Evolutionary conservation across 2,113 vertebrate genomes (phyloP).

Genomic region (Axis porcinus): DNA sequence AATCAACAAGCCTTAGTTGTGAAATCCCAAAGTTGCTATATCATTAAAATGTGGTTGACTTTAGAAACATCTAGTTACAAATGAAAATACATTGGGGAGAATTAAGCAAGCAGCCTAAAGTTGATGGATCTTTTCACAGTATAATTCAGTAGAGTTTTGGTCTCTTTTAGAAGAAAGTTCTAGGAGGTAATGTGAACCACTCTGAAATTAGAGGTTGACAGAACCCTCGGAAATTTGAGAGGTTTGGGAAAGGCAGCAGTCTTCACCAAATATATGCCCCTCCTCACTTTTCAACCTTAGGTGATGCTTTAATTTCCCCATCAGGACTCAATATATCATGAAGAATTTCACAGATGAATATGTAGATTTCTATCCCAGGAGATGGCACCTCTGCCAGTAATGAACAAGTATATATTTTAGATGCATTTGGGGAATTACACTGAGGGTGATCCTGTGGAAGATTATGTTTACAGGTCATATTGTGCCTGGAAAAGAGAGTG

Average conservation of each 20-base stretch:
- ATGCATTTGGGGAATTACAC: not conserved
- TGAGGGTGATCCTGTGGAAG: not conserved
- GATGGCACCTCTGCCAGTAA: not conserved
- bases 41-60: not conserved
- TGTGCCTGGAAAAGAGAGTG: not conserved
- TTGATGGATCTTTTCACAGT: not conserved
- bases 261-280: not conserved
- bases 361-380: not conserved
- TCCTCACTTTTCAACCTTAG: not conserved
- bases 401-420: not conserved
- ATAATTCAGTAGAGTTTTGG: not conserved
- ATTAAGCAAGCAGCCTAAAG: not conserved
- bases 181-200: not conserved
- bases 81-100: not conserved
- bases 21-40: not conserved
- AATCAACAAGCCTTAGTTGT: not conserved
- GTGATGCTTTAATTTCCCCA: not conserved
- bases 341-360: not conserved
- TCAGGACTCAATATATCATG: not conserved
- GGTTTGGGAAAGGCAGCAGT: not conserved
- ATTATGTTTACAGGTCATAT: not conserved
- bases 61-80: not conserved
- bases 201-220: not conserved
- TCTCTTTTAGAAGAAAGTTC: not conserved
- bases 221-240: not conserved